Evolutionary conservation across 2,113 vertebrate genomes (phyloP).

Genomic region (Sceloporus undulatus): DNA sequence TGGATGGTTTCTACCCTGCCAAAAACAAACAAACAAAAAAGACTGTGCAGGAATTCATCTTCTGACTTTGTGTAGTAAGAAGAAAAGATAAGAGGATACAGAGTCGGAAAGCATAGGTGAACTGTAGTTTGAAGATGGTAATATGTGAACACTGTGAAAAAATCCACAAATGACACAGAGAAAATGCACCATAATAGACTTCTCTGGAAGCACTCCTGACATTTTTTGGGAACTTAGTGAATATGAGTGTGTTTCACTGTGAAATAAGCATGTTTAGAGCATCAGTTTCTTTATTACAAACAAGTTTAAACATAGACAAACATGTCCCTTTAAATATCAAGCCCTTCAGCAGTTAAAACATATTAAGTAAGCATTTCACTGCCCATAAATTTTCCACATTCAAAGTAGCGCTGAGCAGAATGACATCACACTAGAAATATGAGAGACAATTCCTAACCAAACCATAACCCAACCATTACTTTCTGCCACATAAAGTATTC

Average conservation of each 20-base stretch:
- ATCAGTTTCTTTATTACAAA: slow-evolving; percentile 30
- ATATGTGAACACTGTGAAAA: no score
- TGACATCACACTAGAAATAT: slow-evolving; percentile 66
- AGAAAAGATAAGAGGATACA: no score
- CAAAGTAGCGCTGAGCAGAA: slow-evolving; percentile 54
- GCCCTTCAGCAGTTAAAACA: neutral
- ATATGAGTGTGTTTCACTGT: no score
- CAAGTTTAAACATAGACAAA: slow-evolving; percentile 57
- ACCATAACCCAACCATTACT: slow-evolving; percentile 51
- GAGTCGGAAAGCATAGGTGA: no score
- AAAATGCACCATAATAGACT: no score
- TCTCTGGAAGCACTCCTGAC: no score
- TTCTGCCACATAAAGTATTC: slow-evolving; percentile 40
- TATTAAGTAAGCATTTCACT: slow-evolving; percentile 58
- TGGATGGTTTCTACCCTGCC: neutral
- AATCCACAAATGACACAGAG: no score
- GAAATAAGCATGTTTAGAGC: neutral
- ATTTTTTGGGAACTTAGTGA: neutral
- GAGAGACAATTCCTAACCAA: slow-evolving; percentile 61
- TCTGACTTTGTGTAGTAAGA: no score
- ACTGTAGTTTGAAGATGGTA: no score
- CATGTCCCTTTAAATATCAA: slow-evolving; percentile 17
- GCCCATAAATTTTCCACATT: slow-evolving; percentile 55
- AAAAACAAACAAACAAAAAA: neutral
- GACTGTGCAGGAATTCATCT: no score